Evolutionary conservation across 2,113 vertebrate species (phyloP).

Genomic region (Barnardius zonarius): DNA sequence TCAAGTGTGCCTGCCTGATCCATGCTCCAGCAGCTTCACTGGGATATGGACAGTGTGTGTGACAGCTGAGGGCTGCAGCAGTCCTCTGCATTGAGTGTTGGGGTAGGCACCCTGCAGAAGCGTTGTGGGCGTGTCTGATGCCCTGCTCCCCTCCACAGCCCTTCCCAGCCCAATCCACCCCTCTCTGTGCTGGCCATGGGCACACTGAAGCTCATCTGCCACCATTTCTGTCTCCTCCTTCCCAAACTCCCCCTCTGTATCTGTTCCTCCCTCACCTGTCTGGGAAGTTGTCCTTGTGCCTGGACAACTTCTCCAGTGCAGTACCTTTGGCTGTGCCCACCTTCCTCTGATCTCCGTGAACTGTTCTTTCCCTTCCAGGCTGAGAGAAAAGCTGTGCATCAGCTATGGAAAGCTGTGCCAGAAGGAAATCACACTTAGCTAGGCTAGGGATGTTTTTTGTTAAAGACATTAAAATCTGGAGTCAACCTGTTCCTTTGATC

Average conservation of each 20-base stretch:
- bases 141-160: too few species aligned
- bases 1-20: too few species aligned
- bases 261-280: background rate
- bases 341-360: background rate
- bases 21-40: background rate
- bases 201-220: too few species aligned
- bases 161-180: background rate
- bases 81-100: too few species aligned
- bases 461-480: background rate
- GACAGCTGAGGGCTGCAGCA: background rate
- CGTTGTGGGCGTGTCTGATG: background rate
- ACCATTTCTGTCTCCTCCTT: background rate
- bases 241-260: background rate
- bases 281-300: rapidly evolving
- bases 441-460: background rate
- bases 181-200: background rate
- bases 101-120: background rate
- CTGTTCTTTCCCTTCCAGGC: background rate
- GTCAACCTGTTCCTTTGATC: background rate
- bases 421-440: background rate
- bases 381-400: background rate
- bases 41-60: too few species aligned
- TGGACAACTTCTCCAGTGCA: background rate
- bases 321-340: background rate
- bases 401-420: background rate